Base-by-base conservation (phyloP, 1,140 invertebrate genomes). In the Leptinotarsa defecta region DNA sequence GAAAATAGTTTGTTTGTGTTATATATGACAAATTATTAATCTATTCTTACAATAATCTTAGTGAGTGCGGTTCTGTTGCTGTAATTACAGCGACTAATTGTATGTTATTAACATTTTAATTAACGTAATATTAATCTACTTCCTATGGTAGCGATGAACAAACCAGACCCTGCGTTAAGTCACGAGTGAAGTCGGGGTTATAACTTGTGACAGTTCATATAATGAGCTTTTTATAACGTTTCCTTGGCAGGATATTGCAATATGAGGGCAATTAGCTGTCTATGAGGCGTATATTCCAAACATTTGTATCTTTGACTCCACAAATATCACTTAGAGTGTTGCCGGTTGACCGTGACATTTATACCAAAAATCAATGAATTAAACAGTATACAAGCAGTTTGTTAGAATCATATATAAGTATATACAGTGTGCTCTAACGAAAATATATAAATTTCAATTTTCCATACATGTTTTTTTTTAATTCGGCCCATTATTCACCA, bases 161-260 rank as follows among this genome's bases (percentile, higher is more conserved):
- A 57, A 57, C 24, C 65, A 34, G 65, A 24, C 43, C 20, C 65
- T 27, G 65, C 65, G 65, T 27, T 43, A 19, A 27, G 6, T 68
- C 65, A 68, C 24, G 65, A 34, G 24, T 68, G 24, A 17, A 68
- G 63, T 20, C 63, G 24, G 65, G 65, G 27, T 68, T 64, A 65
- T 24, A 43, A 64, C 73, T 74, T 65, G 63, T 74, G 73, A 74
- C 73, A 74, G 73, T 74, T 68, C 52, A n/a, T 68, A 74, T 74
- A 74, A 74, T 74, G 73, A 68, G 73, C 65, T 68, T 68, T 68
- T 68, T 68, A 43, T 68, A 68, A 68, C 65, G 65, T 68, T 49
- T 70, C 74, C 61, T 64, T 69, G 68, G 67, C 74, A 75, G 74
- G 74, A 75, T 75, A 75, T 75, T 75, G 74, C 74, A 75, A 75